These are phyloP conservation scores for Apeira syringaria DNA, from an alignment of 2,888 invertebrate genomes.

Conservation along the genomic window DNA sequence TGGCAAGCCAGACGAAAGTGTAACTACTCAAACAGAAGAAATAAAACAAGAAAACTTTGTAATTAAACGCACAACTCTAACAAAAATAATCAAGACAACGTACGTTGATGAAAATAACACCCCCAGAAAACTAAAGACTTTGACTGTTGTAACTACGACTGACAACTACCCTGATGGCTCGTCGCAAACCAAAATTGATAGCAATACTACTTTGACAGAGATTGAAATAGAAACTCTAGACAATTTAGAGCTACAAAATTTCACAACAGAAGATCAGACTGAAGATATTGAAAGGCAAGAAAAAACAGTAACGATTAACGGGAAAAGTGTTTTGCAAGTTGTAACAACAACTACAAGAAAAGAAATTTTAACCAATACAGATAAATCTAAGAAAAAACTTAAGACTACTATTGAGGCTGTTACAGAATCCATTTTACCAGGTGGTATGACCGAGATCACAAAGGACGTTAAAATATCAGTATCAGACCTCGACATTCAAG, in stretches of 20 bases:
- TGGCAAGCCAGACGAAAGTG: constrained; percentile 63
- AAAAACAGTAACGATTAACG: constrained; percentile 54
- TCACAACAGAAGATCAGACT: constrained; percentile 54
- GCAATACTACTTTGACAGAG: constrained; percentile 62
- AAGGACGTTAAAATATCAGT: constrained; percentile 71
- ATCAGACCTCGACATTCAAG: constrained; percentile 51
- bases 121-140: constrained; percentile 65
- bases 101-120: constrained; percentile 55
- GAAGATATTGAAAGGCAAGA: constrained; percentile 58
- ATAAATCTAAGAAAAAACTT: constrained; percentile 61
- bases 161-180: constrained; percentile 77
- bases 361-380: constrained; percentile 57
- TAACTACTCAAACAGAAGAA: constrained; percentile 62
- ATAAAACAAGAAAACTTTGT: constrained; percentile 47
- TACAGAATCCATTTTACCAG: constrained; percentile 62
- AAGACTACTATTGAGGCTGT: constrained; percentile 67
- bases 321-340: constrained; percentile 59
- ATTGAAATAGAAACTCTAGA: constrained; percentile 50
- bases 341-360: constrained; percentile 66
- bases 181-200: constrained; percentile 65
- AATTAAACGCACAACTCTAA: constrained; percentile 62
- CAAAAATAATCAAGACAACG: constrained; percentile 59
- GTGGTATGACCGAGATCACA: constrained; percentile 67
- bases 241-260: constrained; percentile 55
- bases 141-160: constrained; percentile 61